phyloP scores from a whole-genome alignment of 2,888 invertebrate genomes.

The Cryptocephalus primarius region DNA sequence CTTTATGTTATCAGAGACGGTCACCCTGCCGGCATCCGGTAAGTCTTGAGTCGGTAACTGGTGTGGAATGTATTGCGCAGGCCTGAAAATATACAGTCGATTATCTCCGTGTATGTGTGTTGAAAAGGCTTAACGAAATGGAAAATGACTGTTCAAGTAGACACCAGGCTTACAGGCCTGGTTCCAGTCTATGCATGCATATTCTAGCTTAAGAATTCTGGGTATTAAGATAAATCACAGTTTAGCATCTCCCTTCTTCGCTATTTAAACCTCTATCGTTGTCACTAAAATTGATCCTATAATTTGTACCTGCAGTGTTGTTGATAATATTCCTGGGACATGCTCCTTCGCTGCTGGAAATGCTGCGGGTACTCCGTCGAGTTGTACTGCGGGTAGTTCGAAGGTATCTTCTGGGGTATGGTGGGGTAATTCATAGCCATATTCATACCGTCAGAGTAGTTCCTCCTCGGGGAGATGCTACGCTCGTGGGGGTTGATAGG shows the following conservation, averaged over 20 bases:
- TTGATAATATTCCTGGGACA: constrained; percentile 20
- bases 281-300: too few relatives aligned
- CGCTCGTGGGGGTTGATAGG: constrained; percentile 18
- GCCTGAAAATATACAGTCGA: constrained; percentile 7
- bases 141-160: too few relatives aligned
- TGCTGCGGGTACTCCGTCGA: constrained; percentile 27
- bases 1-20: constrained; percentile 26
- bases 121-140: background rate
- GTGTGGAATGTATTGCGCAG: constrained; percentile 19
- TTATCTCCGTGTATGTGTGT: background rate
- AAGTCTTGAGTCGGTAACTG: constrained; percentile 22
- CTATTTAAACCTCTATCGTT: too few relatives aligned
- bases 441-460: constrained; percentile 21
- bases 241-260: too few relatives aligned
- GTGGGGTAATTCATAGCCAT: constrained; percentile 21
- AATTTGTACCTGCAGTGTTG: constrained; percentile 10
- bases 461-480: constrained; percentile 26
- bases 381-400: constrained; percentile 22
- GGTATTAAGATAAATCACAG: too few relatives aligned
- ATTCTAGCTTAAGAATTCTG: too few relatives aligned
- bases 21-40: constrained; percentile 17
- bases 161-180: too few relatives aligned
- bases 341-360: constrained; percentile 23
- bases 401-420: constrained; percentile 22
- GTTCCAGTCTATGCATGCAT: too few relatives aligned